Evolutionary conservation across 2,113 vertebrate species (phyloP).

Genomic region (Salvelinus fontinalis): DNA sequence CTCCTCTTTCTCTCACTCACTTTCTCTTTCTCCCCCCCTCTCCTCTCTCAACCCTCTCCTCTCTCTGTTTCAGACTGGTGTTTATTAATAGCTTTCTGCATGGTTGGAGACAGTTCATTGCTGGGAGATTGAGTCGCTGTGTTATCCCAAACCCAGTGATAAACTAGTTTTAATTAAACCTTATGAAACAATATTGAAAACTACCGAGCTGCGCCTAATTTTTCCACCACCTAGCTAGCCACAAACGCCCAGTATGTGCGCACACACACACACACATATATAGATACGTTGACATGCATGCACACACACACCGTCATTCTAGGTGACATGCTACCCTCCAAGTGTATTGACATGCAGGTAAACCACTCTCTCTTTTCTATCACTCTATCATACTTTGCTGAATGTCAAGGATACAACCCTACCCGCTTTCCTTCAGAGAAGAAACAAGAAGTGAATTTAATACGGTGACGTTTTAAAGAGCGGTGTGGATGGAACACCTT

Average conservation of each 20-base stretch:
- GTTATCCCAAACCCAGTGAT: conserved; percentile 46
- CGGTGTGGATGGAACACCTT: background rate
- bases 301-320: background rate
- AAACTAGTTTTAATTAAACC: conserved; percentile 58
- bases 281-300: no score
- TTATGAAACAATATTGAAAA: conserved; percentile 57
- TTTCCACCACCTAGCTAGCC: background rate
- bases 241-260: background rate
- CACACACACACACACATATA: background rate
- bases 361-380: background rate
- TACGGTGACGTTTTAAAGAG: background rate
- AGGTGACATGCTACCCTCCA: no score
- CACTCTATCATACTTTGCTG: background rate
- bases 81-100: conserved; percentile 52
- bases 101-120: conserved; percentile 54
- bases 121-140: conserved; percentile 16
- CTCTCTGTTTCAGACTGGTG: conserved; percentile 10
- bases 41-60: background rate
- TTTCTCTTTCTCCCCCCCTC: no score
- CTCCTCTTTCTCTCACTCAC: background rate
- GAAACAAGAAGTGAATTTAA: background rate
- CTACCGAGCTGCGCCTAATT: conserved; percentile 52
- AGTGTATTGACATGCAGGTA: no score
- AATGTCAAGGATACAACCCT: background rate
- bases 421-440: background rate